phyloP scores from a whole-genome alignment of 1,140 invertebrate genomes.

The Mesaphorura yosii region DNA sequence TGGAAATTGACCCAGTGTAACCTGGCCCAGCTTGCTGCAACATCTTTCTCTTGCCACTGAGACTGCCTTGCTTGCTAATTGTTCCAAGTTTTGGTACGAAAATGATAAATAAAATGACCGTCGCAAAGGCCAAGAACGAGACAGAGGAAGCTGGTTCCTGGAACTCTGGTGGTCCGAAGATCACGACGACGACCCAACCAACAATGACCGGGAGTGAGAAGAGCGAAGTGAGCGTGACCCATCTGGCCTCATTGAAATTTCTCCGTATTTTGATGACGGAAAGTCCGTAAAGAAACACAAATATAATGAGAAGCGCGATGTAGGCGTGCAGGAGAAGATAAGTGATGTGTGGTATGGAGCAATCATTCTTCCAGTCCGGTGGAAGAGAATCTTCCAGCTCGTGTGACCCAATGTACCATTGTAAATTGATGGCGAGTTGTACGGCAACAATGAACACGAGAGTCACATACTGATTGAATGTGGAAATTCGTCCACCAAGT shows the following conservation, averaged over 20 bases:
- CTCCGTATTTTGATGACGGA: constrained; percentile 34
- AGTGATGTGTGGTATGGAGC: constrained; percentile 27
- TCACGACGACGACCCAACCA: constrained; percentile 33
- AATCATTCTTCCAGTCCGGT: constrained; percentile 17
- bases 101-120: constrained; percentile 33
- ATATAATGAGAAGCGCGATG: constrained; percentile 32
- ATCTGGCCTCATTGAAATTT: constrained; percentile 36
- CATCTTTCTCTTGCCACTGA: constrained; percentile 30
- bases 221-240: constrained; percentile 33
- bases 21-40: constrained; percentile 27
- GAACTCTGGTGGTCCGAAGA: constrained; percentile 28
- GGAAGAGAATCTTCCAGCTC: neutral
- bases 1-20: constrained; percentile 30
- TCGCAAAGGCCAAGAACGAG: constrained; percentile 32
- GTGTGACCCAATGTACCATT: constrained; percentile 33
- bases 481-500: constrained; percentile 35
- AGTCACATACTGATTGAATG: constrained; percentile 37
- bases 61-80: constrained; percentile 32
- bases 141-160: constrained; percentile 34
- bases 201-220: constrained; percentile 33
- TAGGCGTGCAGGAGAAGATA: constrained; percentile 36
- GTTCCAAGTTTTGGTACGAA: constrained; percentile 36
- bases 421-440: constrained; percentile 35
- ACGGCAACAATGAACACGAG: constrained; percentile 36
- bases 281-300: constrained; percentile 34